Conservation (phyloP, 2,113 vertebrate genomes). For the Abramis brama region DNA sequence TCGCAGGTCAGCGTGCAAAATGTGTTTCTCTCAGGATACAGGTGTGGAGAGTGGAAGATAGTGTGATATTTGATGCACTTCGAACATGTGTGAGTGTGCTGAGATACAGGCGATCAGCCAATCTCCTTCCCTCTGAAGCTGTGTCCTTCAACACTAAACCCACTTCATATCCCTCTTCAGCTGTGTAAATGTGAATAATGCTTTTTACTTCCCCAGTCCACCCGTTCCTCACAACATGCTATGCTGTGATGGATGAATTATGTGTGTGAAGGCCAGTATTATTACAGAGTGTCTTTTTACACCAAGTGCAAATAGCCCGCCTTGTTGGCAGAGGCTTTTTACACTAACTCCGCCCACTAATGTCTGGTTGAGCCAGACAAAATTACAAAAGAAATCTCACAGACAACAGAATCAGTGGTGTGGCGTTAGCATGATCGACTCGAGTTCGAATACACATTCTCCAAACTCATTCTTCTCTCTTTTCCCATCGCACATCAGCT, state of each 20-base stretch:
- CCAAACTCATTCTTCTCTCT: too few relatives aligned
- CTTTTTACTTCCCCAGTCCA: constrained; percentile 9
- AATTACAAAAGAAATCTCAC: too few relatives aligned
- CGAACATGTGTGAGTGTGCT: constrained; percentile 39
- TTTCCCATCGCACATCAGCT: too few relatives aligned
- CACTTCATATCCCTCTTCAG: constrained; percentile 4
- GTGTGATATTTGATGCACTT: neutral
- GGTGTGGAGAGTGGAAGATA: constrained; percentile 11
- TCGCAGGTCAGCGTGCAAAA: constrained; percentile 76
- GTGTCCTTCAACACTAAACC: constrained; percentile 21
- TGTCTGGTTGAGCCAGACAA: too few relatives aligned
- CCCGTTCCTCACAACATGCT: constrained; percentile 27
- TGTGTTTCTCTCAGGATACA: constrained; percentile 33
- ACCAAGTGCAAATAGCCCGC: too few relatives aligned
- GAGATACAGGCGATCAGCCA: neutral
- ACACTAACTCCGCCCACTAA: too few relatives aligned
- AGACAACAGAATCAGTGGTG: too few relatives aligned
- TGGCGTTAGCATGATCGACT: too few relatives aligned
- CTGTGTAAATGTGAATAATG: neutral
- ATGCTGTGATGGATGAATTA: constrained; percentile 44
- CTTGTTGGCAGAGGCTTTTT: too few relatives aligned
- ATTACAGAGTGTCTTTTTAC: neutral
- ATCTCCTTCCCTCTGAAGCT: neutral
- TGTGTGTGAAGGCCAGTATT: constrained; percentile 6
- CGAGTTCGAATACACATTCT: too few relatives aligned